Percentiles rank a stretch among this genome's conserved stretches.
Conservation (phyloP, 1,140 invertebrate species). For the Brachionus rubens region DNA sequence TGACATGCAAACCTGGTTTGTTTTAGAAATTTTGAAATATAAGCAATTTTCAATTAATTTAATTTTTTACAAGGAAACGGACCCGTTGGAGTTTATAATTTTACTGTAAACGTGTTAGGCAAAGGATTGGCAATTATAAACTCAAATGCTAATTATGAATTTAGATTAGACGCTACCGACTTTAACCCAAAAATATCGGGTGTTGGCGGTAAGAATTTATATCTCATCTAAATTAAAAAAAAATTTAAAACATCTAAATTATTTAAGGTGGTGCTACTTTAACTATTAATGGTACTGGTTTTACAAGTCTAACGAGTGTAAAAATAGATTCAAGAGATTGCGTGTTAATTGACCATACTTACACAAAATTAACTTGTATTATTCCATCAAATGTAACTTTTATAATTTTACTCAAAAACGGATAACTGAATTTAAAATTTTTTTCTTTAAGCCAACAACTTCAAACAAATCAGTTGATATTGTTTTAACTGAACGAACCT, state of each 20-base stretch:
- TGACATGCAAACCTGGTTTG: conserved; percentile 50
- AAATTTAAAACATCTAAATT: background rate
- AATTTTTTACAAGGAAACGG: conserved; percentile 47
- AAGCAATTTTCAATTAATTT: background rate
- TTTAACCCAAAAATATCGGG: conserved; percentile 26
- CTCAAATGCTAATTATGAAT: background rate
- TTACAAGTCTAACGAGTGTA: conserved; percentile 46
- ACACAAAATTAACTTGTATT: conserved; percentile 48
- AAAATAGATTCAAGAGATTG: conserved; percentile 9
- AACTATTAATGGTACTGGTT: conserved; percentile 51
- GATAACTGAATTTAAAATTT: background rate
- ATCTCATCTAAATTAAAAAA: background rate
- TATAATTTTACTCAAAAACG: background rate
- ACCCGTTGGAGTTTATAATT: conserved; percentile 49
- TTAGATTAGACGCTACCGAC: background rate
- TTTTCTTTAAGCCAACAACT: conserved; percentile 40
- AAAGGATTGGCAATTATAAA: conserved; percentile 45
- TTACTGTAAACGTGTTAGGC: conserved; percentile 50
- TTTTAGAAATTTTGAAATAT: background rate
- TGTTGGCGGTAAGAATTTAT: background rate
- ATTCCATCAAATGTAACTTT: conserved; percentile 46
- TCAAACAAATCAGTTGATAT: conserved; percentile 30
- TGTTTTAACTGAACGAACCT: conserved; percentile 31
- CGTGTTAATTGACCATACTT: background rate
- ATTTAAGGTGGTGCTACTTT: conserved; percentile 47